Evolutionary conservation across 23 tunicate species (phyloP).

Genomic region (Aplidium turbinatum): DNA sequence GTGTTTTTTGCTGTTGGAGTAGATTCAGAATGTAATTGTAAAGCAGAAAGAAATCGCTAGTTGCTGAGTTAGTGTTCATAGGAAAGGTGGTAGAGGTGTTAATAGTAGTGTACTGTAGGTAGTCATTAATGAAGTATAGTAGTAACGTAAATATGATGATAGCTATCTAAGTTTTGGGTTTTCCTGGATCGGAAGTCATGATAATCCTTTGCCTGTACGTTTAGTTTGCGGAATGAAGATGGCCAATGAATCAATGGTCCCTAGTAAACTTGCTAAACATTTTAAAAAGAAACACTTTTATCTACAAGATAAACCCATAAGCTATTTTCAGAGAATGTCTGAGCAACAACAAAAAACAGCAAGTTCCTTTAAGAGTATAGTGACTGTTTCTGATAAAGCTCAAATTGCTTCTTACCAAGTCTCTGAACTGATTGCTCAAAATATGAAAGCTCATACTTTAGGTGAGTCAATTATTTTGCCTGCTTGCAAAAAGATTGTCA

Average conservation of each 20-base stretch:
- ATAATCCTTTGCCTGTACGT: conserved; percentile 6
- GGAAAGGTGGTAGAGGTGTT: too few species aligned
- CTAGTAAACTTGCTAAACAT: conserved; percentile 20
- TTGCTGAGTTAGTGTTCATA: too few species aligned
- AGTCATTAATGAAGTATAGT: too few species aligned
- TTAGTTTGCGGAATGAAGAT: conserved; percentile 10
- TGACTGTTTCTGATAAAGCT: conserved; percentile 22
- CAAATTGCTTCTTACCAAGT: conserved; percentile 10
- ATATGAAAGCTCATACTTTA: conserved; percentile 17
- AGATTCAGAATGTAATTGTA: too few species aligned
- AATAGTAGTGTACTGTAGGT: too few species aligned
- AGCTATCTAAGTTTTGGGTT: not conserved
- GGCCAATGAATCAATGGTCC: conserved; percentile 12
- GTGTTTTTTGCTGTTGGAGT: too few species aligned
- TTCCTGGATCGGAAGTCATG: not conserved
- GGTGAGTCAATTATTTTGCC: too few species aligned
- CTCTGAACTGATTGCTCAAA: conserved; percentile 20
- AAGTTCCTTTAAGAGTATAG: not conserved
- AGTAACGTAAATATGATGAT: too few species aligned
- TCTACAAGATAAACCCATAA: conserved; percentile 13
- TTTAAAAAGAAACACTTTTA: conserved; percentile 11
- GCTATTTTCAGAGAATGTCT: conserved; percentile 5
- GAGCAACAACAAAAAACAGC: conserved; percentile 10
- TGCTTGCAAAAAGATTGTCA: too few species aligned
- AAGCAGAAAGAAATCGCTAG: too few species aligned